A percentile compares a stretch with the other conserved stretches of the same genome.
Conservation (phyloP, 2,888 invertebrate genomes). For the Cheilosia scutellata region DNA sequence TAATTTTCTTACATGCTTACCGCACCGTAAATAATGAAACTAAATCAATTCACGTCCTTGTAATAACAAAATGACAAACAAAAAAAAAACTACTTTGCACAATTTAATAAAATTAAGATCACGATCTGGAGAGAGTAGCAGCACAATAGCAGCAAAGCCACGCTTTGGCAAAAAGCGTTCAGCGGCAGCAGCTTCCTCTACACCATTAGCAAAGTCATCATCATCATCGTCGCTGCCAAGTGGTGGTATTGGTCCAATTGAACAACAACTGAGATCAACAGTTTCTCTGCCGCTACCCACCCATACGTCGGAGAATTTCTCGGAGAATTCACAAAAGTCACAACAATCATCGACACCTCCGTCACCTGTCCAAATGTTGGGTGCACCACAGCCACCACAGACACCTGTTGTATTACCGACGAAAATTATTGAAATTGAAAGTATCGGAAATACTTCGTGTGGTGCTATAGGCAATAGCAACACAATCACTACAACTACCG, state of each 20-base stretch:
- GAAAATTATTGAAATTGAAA: constrained; percentile 49
- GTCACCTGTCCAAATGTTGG: constrained; percentile 58
- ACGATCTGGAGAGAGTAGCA: constrained; percentile 77
- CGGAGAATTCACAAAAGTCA: constrained; percentile 58
- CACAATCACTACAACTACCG: background rate
- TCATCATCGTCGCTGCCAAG: constrained; percentile 62
- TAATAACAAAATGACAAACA: constrained; percentile 36
- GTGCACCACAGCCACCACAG: constrained; percentile 76
- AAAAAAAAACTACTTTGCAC: constrained; percentile 51
- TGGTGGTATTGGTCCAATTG: constrained; percentile 12
- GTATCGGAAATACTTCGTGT: constrained; percentile 71
- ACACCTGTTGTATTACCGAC: constrained; percentile 77
- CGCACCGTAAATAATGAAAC: constrained; percentile 61
- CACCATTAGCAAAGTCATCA: constrained; percentile 72
- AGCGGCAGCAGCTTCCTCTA: constrained; percentile 78
- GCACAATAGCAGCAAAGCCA: constrained; percentile 77
- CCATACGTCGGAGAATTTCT: constrained; percentile 35
- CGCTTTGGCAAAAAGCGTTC: constrained; percentile 83
- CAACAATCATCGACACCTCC: constrained; percentile 75
- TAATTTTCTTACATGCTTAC: constrained; percentile 76
- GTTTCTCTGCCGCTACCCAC: constrained; percentile 13
- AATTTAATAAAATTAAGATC: constrained; percentile 74
- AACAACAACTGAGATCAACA: constrained; percentile 39
- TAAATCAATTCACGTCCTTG: constrained; percentile 40
- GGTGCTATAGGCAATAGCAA: constrained; percentile 23